These are phyloP conservation scores for Plecotus auritus DNA, from an alignment of 2,113 vertebrate species.

Conservation along the genomic window DNA sequence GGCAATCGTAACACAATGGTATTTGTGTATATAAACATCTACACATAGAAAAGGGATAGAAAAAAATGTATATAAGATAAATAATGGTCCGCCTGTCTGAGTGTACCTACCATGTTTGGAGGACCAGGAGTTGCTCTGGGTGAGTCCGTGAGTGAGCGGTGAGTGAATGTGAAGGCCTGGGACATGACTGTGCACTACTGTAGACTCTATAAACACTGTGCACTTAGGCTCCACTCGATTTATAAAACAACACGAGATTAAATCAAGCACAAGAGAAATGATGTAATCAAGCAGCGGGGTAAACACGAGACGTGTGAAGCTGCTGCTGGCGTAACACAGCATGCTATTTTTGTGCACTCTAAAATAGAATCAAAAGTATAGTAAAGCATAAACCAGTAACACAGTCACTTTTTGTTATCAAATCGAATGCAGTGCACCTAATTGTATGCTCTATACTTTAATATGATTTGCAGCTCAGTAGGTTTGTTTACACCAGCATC, in stretches of 20 bases:
- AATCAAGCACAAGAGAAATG: not conserved
- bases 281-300: not conserved
- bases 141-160: not conserved
- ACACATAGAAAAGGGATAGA: not conserved
- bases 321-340: not conserved
- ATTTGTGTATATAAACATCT: not conserved
- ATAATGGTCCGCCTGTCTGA: no score
- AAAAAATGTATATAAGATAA: not conserved
- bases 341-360: not conserved
- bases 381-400: not conserved
- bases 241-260: not conserved
- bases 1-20: not conserved
- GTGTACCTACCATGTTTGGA: not conserved
- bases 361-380: not conserved
- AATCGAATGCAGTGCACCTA: not conserved
- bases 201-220: not conserved
- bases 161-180: not conserved
- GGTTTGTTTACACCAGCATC: not conserved
- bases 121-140: not conserved
- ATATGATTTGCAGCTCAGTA: no score
- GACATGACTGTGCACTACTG: not conserved
- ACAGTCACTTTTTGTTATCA: not conserved
- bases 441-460: not conserved
- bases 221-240: not conserved
- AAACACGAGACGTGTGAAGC: not conserved